Percentiles rank a stretch among this genome's conserved stretches.
Conservation (phyloP, 2,113 vertebrate genomes). For the Lasiurus cinereus region DNA sequence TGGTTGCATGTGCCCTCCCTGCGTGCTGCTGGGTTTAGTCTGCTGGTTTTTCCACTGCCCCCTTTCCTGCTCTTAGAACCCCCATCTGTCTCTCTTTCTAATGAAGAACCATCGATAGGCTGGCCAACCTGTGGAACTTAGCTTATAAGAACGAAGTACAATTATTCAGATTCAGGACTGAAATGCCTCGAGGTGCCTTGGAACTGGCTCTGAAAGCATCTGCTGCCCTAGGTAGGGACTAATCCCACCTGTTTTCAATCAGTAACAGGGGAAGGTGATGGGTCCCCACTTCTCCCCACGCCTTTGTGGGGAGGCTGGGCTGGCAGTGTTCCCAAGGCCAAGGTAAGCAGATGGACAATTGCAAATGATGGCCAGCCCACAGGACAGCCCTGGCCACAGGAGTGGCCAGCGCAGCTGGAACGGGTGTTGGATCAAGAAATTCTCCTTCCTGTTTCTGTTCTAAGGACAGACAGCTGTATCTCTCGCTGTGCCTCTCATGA, state of each 20-base stretch:
- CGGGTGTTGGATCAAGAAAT: not conserved
- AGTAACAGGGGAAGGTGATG: not conserved
- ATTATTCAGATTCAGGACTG: conserved; percentile 80
- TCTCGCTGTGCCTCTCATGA: conserved; percentile 78
- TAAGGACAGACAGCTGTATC: conserved; percentile 66
- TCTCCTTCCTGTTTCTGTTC: conserved; percentile 63
- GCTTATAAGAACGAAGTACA: conserved; percentile 75
- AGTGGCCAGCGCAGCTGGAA: conserved; percentile 24
- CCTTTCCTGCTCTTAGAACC: not conserved
- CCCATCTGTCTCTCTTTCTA: conserved; percentile 38
- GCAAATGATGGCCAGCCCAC: conserved; percentile 43
- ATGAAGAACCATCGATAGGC: conserved; percentile 49
- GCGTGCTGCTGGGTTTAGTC: not conserved
- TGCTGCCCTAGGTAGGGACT: not conserved
- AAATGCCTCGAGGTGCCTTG: conserved; percentile 82
- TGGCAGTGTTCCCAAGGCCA: conserved; percentile 50
- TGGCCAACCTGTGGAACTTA: conserved; percentile 42
- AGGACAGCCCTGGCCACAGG: conserved; percentile 15
- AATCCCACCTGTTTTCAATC: not conserved
- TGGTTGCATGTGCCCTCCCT: not conserved
- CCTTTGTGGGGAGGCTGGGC: conserved; percentile 26
- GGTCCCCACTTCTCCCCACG: not conserved
- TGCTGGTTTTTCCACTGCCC: not conserved
- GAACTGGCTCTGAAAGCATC: conserved; percentile 74
- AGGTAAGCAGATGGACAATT: conserved; percentile 36